These are phyloP conservation scores for Trachelus iudaicus DNA, from an alignment of 2,888 invertebrate genomes.

Conservation along the genomic window DNA sequence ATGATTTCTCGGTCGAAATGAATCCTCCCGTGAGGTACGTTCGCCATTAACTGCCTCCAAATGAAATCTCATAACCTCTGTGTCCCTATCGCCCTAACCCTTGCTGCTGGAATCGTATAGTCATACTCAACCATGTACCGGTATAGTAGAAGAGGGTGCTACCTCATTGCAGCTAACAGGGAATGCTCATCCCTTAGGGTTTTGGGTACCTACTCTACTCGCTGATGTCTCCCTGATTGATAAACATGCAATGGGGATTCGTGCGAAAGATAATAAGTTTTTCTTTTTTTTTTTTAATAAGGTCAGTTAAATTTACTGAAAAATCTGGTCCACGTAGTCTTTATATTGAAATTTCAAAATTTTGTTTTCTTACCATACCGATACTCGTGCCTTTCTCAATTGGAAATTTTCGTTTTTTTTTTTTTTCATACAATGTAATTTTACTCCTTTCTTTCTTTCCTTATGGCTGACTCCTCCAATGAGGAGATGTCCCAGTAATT, in stretches of 20 bases:
- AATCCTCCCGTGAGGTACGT: conserved; percentile 1
- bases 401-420: not conserved
- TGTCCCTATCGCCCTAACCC: not conserved
- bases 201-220: conserved; percentile 21
- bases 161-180: not conserved
- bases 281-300: not conserved
- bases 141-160: not conserved
- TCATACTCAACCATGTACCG: not conserved
- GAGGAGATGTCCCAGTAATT: too few relatives aligned
- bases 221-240: conserved; percentile 49
- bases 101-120: not conserved
- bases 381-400: too few relatives aligned
- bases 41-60: not conserved
- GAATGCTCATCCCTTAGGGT: not conserved
- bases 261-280: not conserved
- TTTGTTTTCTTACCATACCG: too few relatives aligned
- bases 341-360: not conserved
- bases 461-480: too few relatives aligned
- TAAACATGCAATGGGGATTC: conserved; percentile 28
- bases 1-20: not conserved
- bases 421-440: not conserved
- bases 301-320: not conserved
- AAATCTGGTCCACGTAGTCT: not conserved
- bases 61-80: conserved; percentile 33
- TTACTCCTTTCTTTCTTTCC: not conserved